Evolutionary conservation across 2,113 vertebrate genomes (phyloP), one percentile per base, ranked within the genome.

Genomic region (Trichechus manatus): DNA sequence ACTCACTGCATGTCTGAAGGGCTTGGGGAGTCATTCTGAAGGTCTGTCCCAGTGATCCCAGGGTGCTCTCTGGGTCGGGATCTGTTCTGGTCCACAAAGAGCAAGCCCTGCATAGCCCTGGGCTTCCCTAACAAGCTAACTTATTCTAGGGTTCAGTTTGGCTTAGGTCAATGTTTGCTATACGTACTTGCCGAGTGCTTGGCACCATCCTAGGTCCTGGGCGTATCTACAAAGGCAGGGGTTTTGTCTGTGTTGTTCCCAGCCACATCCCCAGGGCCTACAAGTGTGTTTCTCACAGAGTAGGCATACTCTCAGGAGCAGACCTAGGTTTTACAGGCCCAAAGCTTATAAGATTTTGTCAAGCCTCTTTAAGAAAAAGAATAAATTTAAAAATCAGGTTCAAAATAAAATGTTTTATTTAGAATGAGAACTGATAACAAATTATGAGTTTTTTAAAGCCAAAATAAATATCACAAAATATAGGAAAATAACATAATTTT

Each of bases 231-330:
- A 47, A 0, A 8, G 23, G 39, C 4, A 20, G 10, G 33, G 25
- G 2, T 1, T 70, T 22, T 53, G 8, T 17, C 70, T 66, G 15
- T 53, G 36, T 23, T 33, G 27, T 83, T 56, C 61, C 22, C 19
- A 9, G 68, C 17, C 53, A 9, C 13, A 6, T 10, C 6, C 15
- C 9, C 9, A 20, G 50, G 25, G 53, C 36, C 42, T 25, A 7
- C 42, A 66, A 19, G 6, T 36, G 4, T 4, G 11, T 36, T n/a
- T 17, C 19, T 4, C 31, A 42, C 33, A 66, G 59, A 39, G n/a
- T 6, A 3, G 25, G 23, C 33, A 8, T 15, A 9, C 0, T 0
- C 5, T 27, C 9, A 66, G 72, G 3, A 44, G 25, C 13, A 47
- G 22, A n/a, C 6, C 42, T 31, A 15, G 44, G 1, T 27, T 53